Conservation (phyloP, 2,113 vertebrate species). For the Pteropus alecto region DNA sequence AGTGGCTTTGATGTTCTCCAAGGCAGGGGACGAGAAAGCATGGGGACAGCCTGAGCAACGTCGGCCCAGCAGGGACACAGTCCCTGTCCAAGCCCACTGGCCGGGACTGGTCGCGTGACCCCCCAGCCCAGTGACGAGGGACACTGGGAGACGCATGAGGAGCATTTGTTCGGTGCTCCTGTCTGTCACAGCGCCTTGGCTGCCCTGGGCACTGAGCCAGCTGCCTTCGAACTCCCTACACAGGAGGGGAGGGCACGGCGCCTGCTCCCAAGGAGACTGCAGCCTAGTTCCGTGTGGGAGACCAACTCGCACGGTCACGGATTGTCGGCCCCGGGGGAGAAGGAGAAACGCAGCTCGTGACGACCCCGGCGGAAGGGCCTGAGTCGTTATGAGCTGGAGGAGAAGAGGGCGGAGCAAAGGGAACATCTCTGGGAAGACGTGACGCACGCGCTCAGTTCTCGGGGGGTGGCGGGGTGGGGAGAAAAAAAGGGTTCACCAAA, state of each 20-base stretch:
- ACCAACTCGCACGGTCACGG: neutral
- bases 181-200: neutral
- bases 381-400: neutral
- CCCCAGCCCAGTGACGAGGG: neutral
- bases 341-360: neutral
- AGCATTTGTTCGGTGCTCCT: neutral
- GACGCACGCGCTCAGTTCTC: neutral
- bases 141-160: accelerated
- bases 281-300: neutral
- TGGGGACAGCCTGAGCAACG: neutral
- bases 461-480: too few species aligned
- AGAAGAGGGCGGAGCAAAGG: neutral
- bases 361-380: neutral
- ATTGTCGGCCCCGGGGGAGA: neutral
- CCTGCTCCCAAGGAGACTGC: neutral
- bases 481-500: neutral
- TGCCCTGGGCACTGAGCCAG: accelerated
- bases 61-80: neutral
- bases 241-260: neutral
- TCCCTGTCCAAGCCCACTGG: neutral
- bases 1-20: neutral
- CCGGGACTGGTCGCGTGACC: neutral
- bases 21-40: neutral
- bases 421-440: neutral
- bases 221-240: neutral